A percentile compares a stretch with the other conserved stretches of the same genome.
Evolutionary conservation across 1,140 invertebrate genomes (phyloP).

Genomic region (Aphis craccivora): DNA sequence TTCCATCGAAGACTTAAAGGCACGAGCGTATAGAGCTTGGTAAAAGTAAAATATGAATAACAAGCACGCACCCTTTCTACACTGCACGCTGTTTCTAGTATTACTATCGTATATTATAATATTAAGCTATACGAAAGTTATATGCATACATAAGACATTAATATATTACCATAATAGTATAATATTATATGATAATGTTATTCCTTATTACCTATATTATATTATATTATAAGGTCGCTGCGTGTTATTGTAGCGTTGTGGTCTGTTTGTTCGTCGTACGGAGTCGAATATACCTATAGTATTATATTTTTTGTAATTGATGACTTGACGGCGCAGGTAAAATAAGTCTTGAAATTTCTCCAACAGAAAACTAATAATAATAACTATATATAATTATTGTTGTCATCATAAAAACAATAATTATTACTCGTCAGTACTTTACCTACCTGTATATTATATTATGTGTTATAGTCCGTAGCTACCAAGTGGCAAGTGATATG

Average conservation of each 20-base stretch:
- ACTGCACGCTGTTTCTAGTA: no score
- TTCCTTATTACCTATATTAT: neutral
- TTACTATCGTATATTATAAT: no score
- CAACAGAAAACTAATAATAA: neutral
- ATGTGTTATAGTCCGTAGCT: neutral
- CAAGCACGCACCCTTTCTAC: no score
- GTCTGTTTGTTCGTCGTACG: neutral
- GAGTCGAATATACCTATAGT: neutral
- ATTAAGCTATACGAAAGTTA: no score
- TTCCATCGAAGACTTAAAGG: neutral
- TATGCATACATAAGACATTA: no score
- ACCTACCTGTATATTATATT: neutral
- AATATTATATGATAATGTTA: neutral
- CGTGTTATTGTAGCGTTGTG: neutral
- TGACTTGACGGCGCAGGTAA: neutral
- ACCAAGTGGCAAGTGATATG: neutral
- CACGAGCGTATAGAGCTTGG: no score
- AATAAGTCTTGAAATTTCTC: neutral
- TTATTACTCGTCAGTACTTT: neutral
- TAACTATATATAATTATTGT: neutral
- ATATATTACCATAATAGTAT: neutral
- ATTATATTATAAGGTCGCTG: neutral
- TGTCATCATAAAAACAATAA: neutral
- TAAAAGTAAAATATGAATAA: no score
- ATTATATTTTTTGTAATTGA: neutral